Evolutionary conservation across 2,797 vertebrate genomes (phyloP).

Genomic region (Epinephelus malabaricus): DNA sequence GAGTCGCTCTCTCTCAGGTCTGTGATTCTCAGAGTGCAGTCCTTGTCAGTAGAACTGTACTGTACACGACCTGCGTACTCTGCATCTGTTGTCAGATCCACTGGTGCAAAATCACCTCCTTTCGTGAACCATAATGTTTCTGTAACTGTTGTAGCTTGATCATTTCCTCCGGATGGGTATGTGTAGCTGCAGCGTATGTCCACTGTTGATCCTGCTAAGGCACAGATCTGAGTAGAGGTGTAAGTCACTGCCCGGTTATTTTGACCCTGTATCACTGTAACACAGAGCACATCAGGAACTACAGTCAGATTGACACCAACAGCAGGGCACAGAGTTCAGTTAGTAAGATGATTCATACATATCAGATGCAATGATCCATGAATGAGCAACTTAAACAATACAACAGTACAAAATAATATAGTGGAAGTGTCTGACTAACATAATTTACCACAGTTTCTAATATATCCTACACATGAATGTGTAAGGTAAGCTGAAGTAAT

Average conservation of each 20-base stretch:
- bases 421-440: too few relatives aligned
- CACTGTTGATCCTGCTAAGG: conserved; percentile 41
- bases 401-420: too few relatives aligned
- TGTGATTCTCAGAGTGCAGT: conserved; percentile 2
- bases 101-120: too few relatives aligned
- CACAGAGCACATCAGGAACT: conserved; percentile 16
- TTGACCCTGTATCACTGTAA: conserved; percentile 30
- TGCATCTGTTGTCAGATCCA: conserved; percentile 2
- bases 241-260: background rate
- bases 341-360: too few relatives aligned
- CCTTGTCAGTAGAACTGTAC: too few relatives aligned
- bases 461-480: too few relatives aligned
- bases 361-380: too few relatives aligned
- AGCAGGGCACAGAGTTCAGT: too few relatives aligned
- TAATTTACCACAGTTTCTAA: too few relatives aligned
- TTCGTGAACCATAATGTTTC: conserved; percentile 25
- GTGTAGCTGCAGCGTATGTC: conserved; percentile 2
- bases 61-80: conserved; percentile 23
- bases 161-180: background rate
- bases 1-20: conserved; percentile 33
- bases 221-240: background rate
- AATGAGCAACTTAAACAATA: too few relatives aligned
- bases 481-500: too few relatives aligned
- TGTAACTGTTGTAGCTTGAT: fast-evolving
- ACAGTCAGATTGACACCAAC: too few relatives aligned